These are phyloP conservation scores for Hoplostethus atlanticus DNA, from an alignment of 2,797 vertebrate genomes.

Conservation along the genomic window DNA sequence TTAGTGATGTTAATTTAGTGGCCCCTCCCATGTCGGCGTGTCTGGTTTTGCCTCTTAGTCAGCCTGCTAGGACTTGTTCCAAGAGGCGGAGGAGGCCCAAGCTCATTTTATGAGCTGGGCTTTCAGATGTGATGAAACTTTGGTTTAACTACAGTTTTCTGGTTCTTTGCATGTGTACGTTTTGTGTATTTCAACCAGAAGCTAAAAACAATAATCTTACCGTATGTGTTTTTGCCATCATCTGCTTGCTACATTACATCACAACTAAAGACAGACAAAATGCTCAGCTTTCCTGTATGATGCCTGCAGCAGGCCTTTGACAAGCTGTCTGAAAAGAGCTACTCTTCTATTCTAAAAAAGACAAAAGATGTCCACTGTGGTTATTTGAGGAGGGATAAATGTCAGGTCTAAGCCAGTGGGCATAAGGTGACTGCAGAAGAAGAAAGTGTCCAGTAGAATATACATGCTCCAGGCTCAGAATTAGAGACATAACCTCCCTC, in stretches of 20 bases:
- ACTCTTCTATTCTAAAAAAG: neutral
- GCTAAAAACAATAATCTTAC: slow-evolving; percentile 35
- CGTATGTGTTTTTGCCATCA: slow-evolving; percentile 14
- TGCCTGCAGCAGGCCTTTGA: slow-evolving; percentile 32
- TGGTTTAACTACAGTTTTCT: slow-evolving; percentile 51
- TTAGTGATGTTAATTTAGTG: slow-evolving; percentile 60
- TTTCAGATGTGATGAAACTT: slow-evolving; percentile 64
- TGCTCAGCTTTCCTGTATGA: slow-evolving; percentile 9
- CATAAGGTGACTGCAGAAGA: neutral
- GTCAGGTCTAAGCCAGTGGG: slow-evolving; percentile 10
- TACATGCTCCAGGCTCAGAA: too few species aligned
- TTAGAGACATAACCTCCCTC: neutral
- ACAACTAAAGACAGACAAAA: slow-evolving; percentile 22
- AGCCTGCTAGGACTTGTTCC: slow-evolving; percentile 81
- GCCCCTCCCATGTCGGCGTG: slow-evolving; percentile 68
- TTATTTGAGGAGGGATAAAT: slow-evolving; percentile 34
- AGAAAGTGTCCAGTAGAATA: neutral
- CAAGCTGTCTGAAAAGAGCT: slow-evolving; percentile 17
- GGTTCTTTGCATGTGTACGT: slow-evolving; percentile 25
- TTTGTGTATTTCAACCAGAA: slow-evolving; percentile 33
- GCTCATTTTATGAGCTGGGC: slow-evolving; percentile 64
- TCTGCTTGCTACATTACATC: slow-evolving; percentile 31
- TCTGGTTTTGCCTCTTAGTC: slow-evolving; percentile 72
- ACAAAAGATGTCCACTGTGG: slow-evolving; percentile 23
- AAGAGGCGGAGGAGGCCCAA: slow-evolving; percentile 69